Evolutionary conservation across 35 echinoderm and acorn worm species (phyloP), one percentile per base, ranked within the genome.

Genomic region (Stichopus chloronotus): DNA sequence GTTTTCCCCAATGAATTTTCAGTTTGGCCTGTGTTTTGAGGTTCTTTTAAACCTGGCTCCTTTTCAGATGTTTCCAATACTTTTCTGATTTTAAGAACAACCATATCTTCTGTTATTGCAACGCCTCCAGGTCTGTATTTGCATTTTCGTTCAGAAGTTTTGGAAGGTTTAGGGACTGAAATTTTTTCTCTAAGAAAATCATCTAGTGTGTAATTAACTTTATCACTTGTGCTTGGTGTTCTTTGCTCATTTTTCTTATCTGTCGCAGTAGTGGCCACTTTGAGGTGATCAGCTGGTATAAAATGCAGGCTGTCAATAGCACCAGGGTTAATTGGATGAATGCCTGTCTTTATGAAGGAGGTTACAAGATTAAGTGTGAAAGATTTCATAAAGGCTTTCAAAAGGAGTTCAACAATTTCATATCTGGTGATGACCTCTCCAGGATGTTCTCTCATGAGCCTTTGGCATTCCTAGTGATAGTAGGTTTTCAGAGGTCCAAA

Each of bases 281-380:
- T 76, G 72, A 76, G 16, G 10, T 76, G 8, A 76, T 76, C 72
- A 21, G 72, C 9, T 11, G 72, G 8, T 0, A 17, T 76, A 76
- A 76, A 76, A 76, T 76, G 72, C 72, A 76, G 72, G 72, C 72
- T 76, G 14, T 5, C 14, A 24, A 76, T 76, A 24, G 72, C 9
- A 4, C 72, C 14, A 76, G 72, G 72, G 72, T 76, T 76, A 24
- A 76, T 76, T 17, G 80, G 80, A 56, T 83, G 24, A 81, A 83
- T 83, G 25, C 80, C 80, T 83, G 80, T 83, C 54, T 83, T 83
- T 83, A 1, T 83, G 24, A 83, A 83, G 6, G 80, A 83, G 25
- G 17, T 53, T 9, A 83, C 54, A 9, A 83, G 54, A 83, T 83
- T 83, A 83, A 83, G 7, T 52, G 25, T 69, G 14, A 88, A 61